phyloP scores from a whole-genome alignment of 2,888 invertebrate genomes.

The Nymphalis urticae region DNA sequence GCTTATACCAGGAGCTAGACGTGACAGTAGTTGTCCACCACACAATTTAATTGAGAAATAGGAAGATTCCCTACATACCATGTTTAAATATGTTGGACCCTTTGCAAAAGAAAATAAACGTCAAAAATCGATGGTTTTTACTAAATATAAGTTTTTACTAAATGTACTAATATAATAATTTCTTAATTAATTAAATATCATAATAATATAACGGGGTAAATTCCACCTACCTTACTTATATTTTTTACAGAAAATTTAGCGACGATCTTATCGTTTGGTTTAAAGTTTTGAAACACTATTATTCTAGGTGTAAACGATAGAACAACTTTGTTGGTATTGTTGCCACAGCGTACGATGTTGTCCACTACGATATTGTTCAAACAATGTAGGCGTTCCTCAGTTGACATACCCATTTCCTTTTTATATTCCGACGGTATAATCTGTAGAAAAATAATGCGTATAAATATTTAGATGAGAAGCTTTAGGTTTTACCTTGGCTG shows the following conservation, averaged over 20 bases:
- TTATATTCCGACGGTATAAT: slow-evolving; percentile 69
- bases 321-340: slow-evolving; percentile 49
- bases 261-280: slow-evolving; percentile 72
- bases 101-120: slow-evolving; percentile 46
- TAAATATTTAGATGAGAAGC: background rate
- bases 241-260: slow-evolving; percentile 81
- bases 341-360: slow-evolving; percentile 53
- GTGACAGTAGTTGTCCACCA: slow-evolving; percentile 66
- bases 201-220: background rate
- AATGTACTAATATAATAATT: no score
- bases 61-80: slow-evolving; percentile 73
- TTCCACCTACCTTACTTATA: slow-evolving; percentile 70
- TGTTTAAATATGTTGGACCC: slow-evolving; percentile 77
- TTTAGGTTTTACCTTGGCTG: no score
- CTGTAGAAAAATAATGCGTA: slow-evolving; percentile 43
- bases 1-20: slow-evolving; percentile 87
- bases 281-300: slow-evolving; percentile 83
- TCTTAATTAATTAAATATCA: no score
- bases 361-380: slow-evolving; percentile 59
- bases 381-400: slow-evolving; percentile 59
- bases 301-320: slow-evolving; percentile 75
- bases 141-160: no score
- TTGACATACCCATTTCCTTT: slow-evolving; percentile 65
- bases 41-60: slow-evolving; percentile 76
- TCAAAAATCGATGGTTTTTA: background rate